phyloP scores from a whole-genome alignment of 2,113 vertebrate genomes.

The Anhinga rufa region DNA sequence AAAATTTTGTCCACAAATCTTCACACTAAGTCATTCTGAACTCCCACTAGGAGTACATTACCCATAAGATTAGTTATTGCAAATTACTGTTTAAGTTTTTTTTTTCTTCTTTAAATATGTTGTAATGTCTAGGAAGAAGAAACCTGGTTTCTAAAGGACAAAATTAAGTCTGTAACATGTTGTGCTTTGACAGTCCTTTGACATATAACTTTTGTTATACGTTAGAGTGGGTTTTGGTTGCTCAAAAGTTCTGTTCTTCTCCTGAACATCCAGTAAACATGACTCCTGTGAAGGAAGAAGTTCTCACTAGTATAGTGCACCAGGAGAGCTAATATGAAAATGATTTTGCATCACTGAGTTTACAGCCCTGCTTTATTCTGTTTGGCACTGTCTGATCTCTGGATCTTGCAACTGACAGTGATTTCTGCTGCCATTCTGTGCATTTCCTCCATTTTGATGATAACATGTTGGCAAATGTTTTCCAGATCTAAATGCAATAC shows the following conservation, averaged over 20 bases:
- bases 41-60: background rate
- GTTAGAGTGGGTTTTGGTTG: background rate
- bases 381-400: background rate
- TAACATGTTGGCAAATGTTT: background rate
- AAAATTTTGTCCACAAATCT: conserved; percentile 22
- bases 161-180: background rate
- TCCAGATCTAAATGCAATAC: background rate
- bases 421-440: background rate
- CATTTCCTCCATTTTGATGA: background rate
- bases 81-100: background rate
- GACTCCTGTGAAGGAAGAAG: background rate
- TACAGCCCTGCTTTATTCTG: background rate
- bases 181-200: background rate
- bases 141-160: background rate
- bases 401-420: background rate
- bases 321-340: background rate
- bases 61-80: background rate
- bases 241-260: background rate
- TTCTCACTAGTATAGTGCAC: background rate
- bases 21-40: background rate
- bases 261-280: background rate
- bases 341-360: background rate
- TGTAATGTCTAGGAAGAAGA: background rate
- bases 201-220: background rate
- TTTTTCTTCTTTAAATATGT: background rate